Evolutionary conservation across 2,888 invertebrate genomes (phyloP), one percentile per base, ranked within the genome.

Genomic region (Hypomecis punctinalis): DNA sequence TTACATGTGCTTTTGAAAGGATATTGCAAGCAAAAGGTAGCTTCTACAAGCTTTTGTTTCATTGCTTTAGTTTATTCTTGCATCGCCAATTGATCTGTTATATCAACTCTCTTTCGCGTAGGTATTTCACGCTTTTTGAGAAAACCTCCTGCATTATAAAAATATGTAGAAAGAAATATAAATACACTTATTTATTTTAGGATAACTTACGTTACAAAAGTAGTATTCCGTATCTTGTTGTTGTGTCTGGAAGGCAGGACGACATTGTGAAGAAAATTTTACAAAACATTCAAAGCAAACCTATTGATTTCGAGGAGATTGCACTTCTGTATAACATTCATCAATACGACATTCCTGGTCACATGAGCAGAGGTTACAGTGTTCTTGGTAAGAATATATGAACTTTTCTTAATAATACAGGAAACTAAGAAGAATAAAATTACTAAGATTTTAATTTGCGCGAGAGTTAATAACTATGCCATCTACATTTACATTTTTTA

Each of bases 311-410:
- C 0, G 94, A 94, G 69, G 89, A 90, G 67, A 82, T 90, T 9
- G 86, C 83, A 9, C 78, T 94, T 1, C 78, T 93, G 6, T 91
- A 94, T 65, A 86, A 86, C 56, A 82, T 93, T 7, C 91, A 93
- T 68, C 78, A 86, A 1, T 85, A 78, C 62, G 86, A 90, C 5
- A 93, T 94, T 54, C 78, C 88, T 61, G 93, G 94, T 0, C 95
- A 96, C 80, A 93, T 95, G 39, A 95, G 94, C 80, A 88, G 96
- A 73, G 96, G 96, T 3, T 96, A 93, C 77, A 86, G 93, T n/a
- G 78, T 96, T 47, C 75, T 90, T 11, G 79, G 85, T 84, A 74
- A 70, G 69, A 23, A 23, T 23, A 23, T 23, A 23, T 23, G 23
- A 23, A 23, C 23, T 1, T 23, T 23, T 23, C 3, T 2, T 2